Evolutionary conservation across 2,888 invertebrate genomes (phyloP).

Genomic region (Zygaena filipendulae): DNA sequence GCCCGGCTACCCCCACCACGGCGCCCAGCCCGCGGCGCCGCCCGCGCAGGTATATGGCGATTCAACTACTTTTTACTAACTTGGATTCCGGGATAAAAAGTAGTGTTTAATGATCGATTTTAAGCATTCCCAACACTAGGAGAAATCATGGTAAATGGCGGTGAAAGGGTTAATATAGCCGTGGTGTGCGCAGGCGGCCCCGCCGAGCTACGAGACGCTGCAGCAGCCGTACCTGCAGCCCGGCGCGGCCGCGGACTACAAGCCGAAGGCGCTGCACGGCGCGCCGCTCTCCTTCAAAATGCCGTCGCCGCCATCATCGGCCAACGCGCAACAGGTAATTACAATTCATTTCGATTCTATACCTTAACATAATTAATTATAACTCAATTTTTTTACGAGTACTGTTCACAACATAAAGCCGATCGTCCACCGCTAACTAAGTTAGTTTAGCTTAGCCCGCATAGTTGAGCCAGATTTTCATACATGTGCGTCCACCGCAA

Average conservation of each 20-base stretch:
- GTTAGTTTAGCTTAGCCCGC: too few species aligned
- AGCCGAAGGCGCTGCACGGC: conserved; percentile 28
- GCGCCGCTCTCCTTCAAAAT: conserved; percentile 47
- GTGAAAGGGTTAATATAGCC: not conserved
- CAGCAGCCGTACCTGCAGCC: conserved; percentile 49
- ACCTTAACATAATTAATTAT: not conserved
- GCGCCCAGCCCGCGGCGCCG: conserved; percentile 12
- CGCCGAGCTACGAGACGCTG: conserved; percentile 23
- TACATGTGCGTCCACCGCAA: too few species aligned
- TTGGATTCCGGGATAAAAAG: too few species aligned
- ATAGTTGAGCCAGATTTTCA: too few species aligned
- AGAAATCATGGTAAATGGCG: too few species aligned
- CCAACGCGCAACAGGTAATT: conserved; percentile 37
- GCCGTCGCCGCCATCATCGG: conserved; percentile 53
- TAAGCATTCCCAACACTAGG: too few species aligned
- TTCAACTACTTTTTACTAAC: too few species aligned
- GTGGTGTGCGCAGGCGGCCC: conserved; percentile 13
- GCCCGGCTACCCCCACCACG: conserved; percentile 20
- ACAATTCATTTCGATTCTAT: too few species aligned
- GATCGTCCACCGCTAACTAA: too few species aligned
- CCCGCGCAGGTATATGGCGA: too few species aligned
- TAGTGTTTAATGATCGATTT: not conserved
- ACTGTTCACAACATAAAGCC: too few species aligned
- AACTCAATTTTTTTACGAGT: too few species aligned
- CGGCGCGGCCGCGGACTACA: conserved; percentile 35